These are phyloP conservation scores for Monodelphis domestica DNA, from an alignment of 2,797 vertebrate species.

Conservation along the genomic window DNA sequence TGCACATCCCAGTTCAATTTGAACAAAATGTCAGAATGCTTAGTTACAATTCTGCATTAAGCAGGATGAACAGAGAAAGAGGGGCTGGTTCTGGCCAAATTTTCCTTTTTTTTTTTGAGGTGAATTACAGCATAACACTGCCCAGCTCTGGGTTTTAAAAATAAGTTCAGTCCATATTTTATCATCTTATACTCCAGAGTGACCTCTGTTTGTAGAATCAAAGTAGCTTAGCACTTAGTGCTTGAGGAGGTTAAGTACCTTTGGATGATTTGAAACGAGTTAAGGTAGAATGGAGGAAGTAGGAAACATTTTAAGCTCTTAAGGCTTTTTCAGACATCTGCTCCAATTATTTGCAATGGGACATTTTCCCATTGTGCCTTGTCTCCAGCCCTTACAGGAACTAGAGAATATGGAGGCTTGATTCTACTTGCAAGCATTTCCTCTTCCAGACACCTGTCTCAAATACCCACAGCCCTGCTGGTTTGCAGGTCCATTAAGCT, in stretches of 20 bases:
- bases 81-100: constrained; percentile 45
- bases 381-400: constrained; percentile 38
- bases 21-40: background rate
- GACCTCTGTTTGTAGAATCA: constrained; percentile 39
- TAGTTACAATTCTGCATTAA: background rate
- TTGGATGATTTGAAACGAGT: constrained; percentile 60
- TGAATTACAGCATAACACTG: constrained; percentile 55
- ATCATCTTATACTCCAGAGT: constrained; percentile 54
- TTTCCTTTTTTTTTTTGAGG: constrained; percentile 44
- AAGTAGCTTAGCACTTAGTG: constrained; percentile 49
- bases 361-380: constrained; percentile 48
- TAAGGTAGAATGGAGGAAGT: constrained; percentile 59
- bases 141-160: constrained; percentile 57
- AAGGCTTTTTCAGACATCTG: constrained; percentile 62
- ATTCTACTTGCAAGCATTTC: constrained; percentile 40
- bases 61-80: background rate
- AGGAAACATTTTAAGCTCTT: constrained; percentile 56
- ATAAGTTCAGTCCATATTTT: constrained; percentile 51
- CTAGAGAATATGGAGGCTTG: constrained; percentile 1
- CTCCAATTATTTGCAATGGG: constrained; percentile 53
- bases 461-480: background rate
- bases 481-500: background rate
- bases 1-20: background rate
- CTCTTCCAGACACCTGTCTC: constrained; percentile 42
- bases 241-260: constrained; percentile 46